phyloP scores from a whole-genome alignment of 1,140 invertebrate species.

The Vanessa tameamea region DNA sequence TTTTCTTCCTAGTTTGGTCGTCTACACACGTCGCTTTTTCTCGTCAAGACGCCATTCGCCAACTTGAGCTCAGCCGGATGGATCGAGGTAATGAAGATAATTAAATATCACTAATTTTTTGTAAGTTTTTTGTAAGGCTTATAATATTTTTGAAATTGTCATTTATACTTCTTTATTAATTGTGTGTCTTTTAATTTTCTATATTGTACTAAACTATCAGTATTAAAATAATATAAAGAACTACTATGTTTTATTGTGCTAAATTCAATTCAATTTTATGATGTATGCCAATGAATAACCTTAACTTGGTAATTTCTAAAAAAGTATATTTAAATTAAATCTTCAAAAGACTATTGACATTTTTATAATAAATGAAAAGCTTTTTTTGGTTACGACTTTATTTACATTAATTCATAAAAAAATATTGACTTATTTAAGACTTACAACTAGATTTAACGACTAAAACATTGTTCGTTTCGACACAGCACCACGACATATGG shows the following conservation, averaged over 20 bases:
- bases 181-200: neutral
- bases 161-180: neutral
- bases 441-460: constrained; percentile 62
- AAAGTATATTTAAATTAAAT: no score
- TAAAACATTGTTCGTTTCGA: constrained; percentile 65
- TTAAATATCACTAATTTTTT: constrained; percentile 13
- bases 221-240: constrained; percentile 3
- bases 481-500: constrained; percentile 57
- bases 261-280: no score
- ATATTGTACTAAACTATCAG: constrained; percentile 3
- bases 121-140: constrained; percentile 3
- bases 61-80: constrained; percentile 50
- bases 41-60: constrained; percentile 69
- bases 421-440: constrained; percentile 52
- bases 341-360: neutral
- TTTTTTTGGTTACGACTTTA: constrained; percentile 52
- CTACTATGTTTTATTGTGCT: neutral
- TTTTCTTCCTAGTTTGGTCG: constrained; percentile 49
- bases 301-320: no score
- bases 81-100: constrained; percentile 44
- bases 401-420: constrained; percentile 69
- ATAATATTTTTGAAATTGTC: neutral
- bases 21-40: constrained; percentile 64
- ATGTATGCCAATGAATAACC: no score
- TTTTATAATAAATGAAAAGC: constrained; percentile 29